These are phyloP conservation scores for Sinocyclocheilus grahami DNA, from an alignment of 2,113 vertebrate genomes.

Conservation along the genomic window DNA sequence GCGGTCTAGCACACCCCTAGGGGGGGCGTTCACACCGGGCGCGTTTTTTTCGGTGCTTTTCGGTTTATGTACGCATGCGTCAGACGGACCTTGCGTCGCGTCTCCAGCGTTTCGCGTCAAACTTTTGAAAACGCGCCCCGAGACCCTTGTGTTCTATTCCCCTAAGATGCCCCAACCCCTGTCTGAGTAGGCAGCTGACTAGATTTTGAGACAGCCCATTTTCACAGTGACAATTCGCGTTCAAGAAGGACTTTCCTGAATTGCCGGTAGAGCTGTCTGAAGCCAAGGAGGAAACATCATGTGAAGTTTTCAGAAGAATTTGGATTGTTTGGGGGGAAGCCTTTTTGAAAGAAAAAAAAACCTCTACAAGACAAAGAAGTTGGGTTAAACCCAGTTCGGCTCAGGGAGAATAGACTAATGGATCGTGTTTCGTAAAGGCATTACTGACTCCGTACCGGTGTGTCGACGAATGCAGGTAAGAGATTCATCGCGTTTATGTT, in stretches of 20 bases:
- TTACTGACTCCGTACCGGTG: slow-evolving; percentile 49
- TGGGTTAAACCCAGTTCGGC: background rate
- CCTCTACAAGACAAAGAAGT: background rate
- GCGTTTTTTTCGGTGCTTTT: background rate
- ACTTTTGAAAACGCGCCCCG: background rate
- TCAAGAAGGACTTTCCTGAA: background rate
- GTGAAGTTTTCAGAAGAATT: background rate
- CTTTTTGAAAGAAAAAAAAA: slow-evolving; percentile 2
- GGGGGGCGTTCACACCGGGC: background rate
- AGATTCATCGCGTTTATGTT: slow-evolving; percentile 15
- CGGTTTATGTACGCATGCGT: background rate
- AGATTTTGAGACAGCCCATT: background rate
- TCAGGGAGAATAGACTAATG: slow-evolving; percentile 33
- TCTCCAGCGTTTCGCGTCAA: background rate
- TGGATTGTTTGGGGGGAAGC: background rate
- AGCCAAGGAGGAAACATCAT: slow-evolving; percentile 15
- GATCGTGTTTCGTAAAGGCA: slow-evolving; percentile 45
- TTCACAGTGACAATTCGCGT: background rate
- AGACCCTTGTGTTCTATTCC: background rate
- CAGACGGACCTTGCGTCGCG: background rate
- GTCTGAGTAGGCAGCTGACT: background rate
- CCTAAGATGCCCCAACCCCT: background rate
- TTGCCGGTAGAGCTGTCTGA: background rate
- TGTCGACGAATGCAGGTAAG: slow-evolving; percentile 51
- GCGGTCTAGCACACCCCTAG: background rate